Evolutionary conservation across 2,113 vertebrate genomes (phyloP).

Genomic region (Tenrec ecaudatus): DNA sequence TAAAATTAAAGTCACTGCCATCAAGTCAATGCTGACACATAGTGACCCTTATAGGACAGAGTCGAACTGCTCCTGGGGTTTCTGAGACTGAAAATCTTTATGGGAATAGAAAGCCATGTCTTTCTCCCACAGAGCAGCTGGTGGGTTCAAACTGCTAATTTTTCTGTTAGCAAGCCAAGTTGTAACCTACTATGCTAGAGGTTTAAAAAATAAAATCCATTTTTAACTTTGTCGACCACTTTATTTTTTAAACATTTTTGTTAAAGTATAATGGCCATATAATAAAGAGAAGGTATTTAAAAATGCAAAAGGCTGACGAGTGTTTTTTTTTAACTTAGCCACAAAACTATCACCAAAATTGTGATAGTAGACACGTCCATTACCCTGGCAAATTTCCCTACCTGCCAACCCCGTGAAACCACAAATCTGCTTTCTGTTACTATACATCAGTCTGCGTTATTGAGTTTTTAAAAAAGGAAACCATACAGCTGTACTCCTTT

Average conservation of each 20-base stretch:
- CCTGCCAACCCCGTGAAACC: neutral
- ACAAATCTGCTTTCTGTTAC: conserved; percentile 8
- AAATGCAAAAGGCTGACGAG: neutral
- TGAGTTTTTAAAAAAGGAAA: neutral
- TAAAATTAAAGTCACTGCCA: neutral
- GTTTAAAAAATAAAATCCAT: neutral
- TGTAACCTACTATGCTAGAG: too few species aligned
- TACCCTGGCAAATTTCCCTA: neutral
- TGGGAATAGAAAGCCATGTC: too few species aligned
- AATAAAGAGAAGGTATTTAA: conserved; percentile 55
- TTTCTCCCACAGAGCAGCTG: too few species aligned
- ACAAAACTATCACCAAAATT: conserved; percentile 31
- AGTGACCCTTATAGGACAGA: neutral
- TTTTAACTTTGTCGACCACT: neutral
- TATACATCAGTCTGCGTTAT: neutral
- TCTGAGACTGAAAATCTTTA: too few species aligned
- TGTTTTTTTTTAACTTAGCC: neutral
- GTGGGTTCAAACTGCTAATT: too few species aligned
- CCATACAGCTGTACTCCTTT: neutral
- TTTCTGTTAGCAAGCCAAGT: too few species aligned
- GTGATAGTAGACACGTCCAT: conserved; percentile 1
- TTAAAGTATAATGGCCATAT: neutral
- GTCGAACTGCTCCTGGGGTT: too few species aligned
- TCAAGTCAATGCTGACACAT: too few species aligned
- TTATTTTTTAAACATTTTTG: conserved; percentile 9